Conservation (phyloP, 1,140 invertebrate genomes). For the Drosophila seguyi region DNA sequence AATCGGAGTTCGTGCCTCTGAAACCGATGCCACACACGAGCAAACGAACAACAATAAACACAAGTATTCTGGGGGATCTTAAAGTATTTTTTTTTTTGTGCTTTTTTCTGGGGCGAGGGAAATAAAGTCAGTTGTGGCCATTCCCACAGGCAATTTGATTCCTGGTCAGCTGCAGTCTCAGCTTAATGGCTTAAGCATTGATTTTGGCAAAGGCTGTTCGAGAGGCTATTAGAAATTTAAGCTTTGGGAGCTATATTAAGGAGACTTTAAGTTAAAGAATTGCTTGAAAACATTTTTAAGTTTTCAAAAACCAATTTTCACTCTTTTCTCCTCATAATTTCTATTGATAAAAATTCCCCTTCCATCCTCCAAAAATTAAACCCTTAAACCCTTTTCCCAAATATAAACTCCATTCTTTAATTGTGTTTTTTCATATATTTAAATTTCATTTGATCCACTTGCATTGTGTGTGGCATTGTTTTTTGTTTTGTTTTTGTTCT, state of each 20-base stretch:
- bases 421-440: slow-evolving; percentile 48
- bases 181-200: slow-evolving; percentile 18
- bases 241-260: too few species aligned
- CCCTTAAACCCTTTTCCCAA: neutral
- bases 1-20: slow-evolving; percentile 69
- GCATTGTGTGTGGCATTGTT: slow-evolving; percentile 51
- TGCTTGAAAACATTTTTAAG: too few species aligned
- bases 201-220: neutral
- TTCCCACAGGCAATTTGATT: slow-evolving; percentile 36
- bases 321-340: neutral
- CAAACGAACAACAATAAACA: slow-evolving; percentile 44
- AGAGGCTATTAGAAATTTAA: too few species aligned
- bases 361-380: neutral
- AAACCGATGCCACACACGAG: slow-evolving; percentile 69
- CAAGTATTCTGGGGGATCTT: slow-evolving; percentile 34
- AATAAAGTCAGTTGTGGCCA: slow-evolving; percentile 23
- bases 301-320: neutral
- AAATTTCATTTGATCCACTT: slow-evolving; percentile 43
- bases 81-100: neutral
- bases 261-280: too few species aligned
- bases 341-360: too few species aligned
- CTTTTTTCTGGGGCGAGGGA: neutral
- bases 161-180: slow-evolving; percentile 20
- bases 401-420: slow-evolving; percentile 16
- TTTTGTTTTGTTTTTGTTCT: slow-evolving; percentile 37